Conservation (phyloP, 35 echinoderm and acorn worm species). For the Holothuria glaberrima region DNA sequence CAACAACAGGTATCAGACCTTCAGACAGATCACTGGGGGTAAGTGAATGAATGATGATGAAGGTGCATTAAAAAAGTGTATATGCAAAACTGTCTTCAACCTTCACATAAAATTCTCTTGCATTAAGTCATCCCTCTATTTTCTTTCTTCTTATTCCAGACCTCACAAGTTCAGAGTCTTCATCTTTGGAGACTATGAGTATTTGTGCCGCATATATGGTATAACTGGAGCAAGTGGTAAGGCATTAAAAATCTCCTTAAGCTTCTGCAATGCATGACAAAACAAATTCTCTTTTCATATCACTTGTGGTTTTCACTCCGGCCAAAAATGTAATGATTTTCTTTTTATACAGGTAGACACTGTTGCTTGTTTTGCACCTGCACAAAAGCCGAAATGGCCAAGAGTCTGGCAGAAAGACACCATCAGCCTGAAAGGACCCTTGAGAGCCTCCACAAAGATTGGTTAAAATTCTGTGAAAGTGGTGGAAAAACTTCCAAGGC, state of each 20-base stretch:
- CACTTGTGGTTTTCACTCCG: background rate
- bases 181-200: slow-evolving; percentile 69
- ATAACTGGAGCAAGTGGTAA: slow-evolving; percentile 63
- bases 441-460: background rate
- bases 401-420: slow-evolving; percentile 4
- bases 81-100: background rate
- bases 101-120: background rate
- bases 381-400: slow-evolving; percentile 14
- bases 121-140: background rate
- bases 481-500: slow-evolving; percentile 15
- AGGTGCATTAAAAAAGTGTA: background rate
- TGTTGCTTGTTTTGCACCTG: slow-evolving; percentile 45
- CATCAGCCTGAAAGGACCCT: background rate
- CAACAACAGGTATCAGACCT: background rate
- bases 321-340: background rate
- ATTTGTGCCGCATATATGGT: slow-evolving; percentile 53
- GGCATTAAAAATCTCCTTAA: background rate
- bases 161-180: slow-evolving; percentile 29
- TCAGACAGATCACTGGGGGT: background rate
- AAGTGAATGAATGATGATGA: slow-evolving; percentile 4
- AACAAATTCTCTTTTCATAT: background rate
- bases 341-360: slow-evolving; percentile 37
- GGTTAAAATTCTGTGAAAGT: background rate
- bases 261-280: slow-evolving; percentile 1
- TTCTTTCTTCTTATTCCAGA: slow-evolving; percentile 29